Evolutionary conservation across 2,888 invertebrate species (phyloP), one percentile per base, ranked within the genome.

Genomic region (Trachelus stipa): DNA sequence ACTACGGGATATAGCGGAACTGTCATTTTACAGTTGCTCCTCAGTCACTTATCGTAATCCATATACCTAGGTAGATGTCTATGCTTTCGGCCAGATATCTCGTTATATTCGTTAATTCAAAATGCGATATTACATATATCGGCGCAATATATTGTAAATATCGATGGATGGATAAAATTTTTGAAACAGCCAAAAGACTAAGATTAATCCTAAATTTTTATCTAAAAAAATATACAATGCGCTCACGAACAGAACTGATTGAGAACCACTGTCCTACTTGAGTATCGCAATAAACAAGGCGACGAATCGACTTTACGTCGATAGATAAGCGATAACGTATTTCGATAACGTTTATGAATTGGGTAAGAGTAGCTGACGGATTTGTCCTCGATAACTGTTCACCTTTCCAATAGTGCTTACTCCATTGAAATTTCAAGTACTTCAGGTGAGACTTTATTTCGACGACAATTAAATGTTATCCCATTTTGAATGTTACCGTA

Each of bases 1-100:
- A 74, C 81, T 81, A 77, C 76, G 78, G 83, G 86, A 85, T 71
- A 86, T 87, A 88, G 88, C 88, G 88, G 88, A 88, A 88, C 85
- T 84, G 84, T 82, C 80, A 81, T 83, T 87, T 87, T 88, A 89
- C 89, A 88, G 89, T 56, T 56, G 40, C 40, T 56, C 23, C 40
- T 23, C 40, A 56, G 23, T 56, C 23, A 56, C 23, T 56, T 56
- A 56, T 56, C 40, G 40, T 23, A 56, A 56, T 56, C 40, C 40
- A 23, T 9, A 23, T 56, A 23, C 40, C 23, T 9, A 23, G 1
- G 23, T 56, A 56, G 1, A 2, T 56, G 9, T 56, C 40, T 23
- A 23, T 56, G 1, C 23, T 56, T 15, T 40, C 23, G 6, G 23
- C 23, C 15, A 56, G 1, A 56, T 56, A 23, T 23, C 4, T 37